Conservation (phyloP, 2,797 vertebrate species). For the Helostoma temminkii region DNA sequence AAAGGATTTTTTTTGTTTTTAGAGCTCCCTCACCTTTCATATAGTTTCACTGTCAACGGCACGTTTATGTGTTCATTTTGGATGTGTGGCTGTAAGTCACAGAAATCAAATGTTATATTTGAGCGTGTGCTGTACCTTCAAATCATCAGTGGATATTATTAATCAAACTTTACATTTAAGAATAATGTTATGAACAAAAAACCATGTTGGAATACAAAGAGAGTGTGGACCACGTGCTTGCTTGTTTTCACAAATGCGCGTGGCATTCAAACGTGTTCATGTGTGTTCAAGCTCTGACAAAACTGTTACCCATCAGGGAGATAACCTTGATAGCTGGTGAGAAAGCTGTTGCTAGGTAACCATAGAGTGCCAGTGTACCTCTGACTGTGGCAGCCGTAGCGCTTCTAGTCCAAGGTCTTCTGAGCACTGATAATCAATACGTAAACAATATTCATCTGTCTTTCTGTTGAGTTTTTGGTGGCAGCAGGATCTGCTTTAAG, state of each 20-base stretch:
- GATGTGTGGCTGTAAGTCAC: neutral
- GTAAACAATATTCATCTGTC: conserved; percentile 8
- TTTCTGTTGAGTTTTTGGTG: conserved; percentile 3
- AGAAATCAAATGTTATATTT: neutral
- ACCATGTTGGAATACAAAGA: neutral
- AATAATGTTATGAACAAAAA: neutral
- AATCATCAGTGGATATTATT: too few species aligned
- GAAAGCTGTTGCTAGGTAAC: conserved; percentile 78
- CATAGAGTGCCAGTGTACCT: conserved; percentile 22
- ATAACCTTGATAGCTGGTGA: conserved; percentile 72
- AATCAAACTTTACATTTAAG: neutral
- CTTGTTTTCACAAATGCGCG: conserved; percentile 16
- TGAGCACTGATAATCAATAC: conserved; percentile 32
- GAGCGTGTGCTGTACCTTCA: neutral
- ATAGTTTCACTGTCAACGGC: neutral
- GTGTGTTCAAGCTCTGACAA: conserved; percentile 13
- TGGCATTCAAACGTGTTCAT: conserved; percentile 7
- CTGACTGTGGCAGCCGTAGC: conserved; percentile 29
- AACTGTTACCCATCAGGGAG: conserved; percentile 50
- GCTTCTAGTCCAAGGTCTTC: conserved; percentile 28
- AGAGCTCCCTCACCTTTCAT: neutral
- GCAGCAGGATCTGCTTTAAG: conserved; percentile 4
- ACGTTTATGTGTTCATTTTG: neutral
- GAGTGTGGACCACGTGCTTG: conserved; percentile 5
- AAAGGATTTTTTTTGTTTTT: neutral